phyloP scores from a whole-genome alignment of 2,113 vertebrate species.

The Neodontobutis hainanensis region DNA sequence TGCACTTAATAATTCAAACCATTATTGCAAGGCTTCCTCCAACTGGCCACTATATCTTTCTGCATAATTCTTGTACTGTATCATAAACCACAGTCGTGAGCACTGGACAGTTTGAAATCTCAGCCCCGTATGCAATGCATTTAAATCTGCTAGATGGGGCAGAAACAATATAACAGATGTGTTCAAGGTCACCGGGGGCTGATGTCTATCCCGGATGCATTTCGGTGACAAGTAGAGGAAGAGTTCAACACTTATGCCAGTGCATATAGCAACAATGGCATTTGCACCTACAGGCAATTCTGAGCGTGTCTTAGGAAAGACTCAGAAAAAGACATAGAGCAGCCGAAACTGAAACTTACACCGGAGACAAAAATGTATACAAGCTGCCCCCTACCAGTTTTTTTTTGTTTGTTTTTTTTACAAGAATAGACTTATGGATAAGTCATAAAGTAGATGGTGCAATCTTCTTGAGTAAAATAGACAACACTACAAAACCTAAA shows the following conservation, averaged over 20 bases:
- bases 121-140: background rate
- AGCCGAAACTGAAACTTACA: conserved; percentile 16
- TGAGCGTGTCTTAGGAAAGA: conserved; percentile 17
- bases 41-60: background rate
- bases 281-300: conserved; percentile 37
- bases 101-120: conserved; percentile 13
- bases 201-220: conserved; percentile 21
- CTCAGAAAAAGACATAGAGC: conserved; percentile 21
- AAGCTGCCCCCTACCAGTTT: background rate
- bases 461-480: background rate
- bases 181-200: conserved; percentile 42
- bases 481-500: background rate
- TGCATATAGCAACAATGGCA: conserved; percentile 45
- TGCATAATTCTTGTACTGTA: background rate
- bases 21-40: background rate
- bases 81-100: conserved; percentile 20
- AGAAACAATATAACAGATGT: conserved; percentile 38
- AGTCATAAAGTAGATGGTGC: background rate
- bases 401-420: too few relatives aligned
- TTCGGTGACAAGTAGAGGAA: conserved; percentile 25
- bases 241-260: conserved; percentile 25
- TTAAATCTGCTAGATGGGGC: conserved; percentile 33
- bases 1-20: conserved; percentile 5
- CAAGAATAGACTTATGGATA: too few relatives aligned
- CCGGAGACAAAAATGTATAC: background rate